Evolutionary conservation across 2,888 invertebrate genomes (phyloP), one percentile per base, ranked within the genome.

Genomic region (Rhopalosiphum nymphaeae): DNA sequence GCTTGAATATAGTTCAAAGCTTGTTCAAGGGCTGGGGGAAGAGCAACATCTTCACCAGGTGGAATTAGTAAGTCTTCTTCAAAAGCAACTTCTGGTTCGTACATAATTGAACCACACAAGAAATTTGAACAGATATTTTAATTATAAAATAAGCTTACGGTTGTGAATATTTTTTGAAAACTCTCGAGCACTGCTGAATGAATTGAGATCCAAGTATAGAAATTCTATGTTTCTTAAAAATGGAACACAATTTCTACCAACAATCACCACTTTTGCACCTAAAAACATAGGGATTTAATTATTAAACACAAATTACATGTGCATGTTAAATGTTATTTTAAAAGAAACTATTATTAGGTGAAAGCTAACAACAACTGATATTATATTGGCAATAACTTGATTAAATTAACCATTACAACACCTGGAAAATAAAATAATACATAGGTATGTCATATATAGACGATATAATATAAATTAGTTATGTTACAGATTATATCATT

Each of bases 1-100:
- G 98, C 98, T 96, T 98, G 78, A 78, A 78, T 98, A 94, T 98
- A 97, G 25, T 98, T 98, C 1, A 99, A 96, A 25, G 98, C 98
- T 96, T 98, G 98, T 96, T 99, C 99, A 89, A 99, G 96, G 25
- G 98, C 99, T 95, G 98, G 98, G 0, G 99, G 98, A 84, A 99
- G 96, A 3, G 95, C 94, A 3, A 95, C 92, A 53, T 95, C 95
- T 42, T 94, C 94, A 87, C 90, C 90, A 49, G 94, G 94, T 16
- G 90, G 94, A 53, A 57, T 91, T 13, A 94, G 29, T 61, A 49
- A 42, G 36, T 86, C 90, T 16, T 94, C 94, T n/a, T 89, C 89
- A 42, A 85, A 56, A 57, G 21, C 53, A 53, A 57, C 56, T 93
- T 94, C 94, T 42, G 94, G 86, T 67, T 94, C 94, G 49, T 91